Evolutionary conservation across 2,888 invertebrate genomes (phyloP).

Genomic region (Kuschelorhynchus macadamiae): DNA sequence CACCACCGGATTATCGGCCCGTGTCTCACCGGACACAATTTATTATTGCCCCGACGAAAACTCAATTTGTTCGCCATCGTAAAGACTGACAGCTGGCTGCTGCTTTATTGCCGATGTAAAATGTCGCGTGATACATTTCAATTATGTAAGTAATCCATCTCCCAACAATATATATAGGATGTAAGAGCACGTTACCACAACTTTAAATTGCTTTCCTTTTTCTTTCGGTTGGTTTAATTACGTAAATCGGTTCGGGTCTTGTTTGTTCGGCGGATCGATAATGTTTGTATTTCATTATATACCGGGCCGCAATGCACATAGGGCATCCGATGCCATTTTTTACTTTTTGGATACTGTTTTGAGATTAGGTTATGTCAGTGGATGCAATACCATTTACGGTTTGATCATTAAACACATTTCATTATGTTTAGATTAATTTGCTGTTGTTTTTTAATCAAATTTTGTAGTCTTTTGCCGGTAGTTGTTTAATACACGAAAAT

Average conservation of each 20-base stretch:
- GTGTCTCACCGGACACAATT: constrained; percentile 55
- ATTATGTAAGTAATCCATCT: constrained; percentile 49
- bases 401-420: too few species aligned
- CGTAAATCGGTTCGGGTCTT: too few species aligned
- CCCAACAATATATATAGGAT: constrained; percentile 30
- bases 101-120: constrained; percentile 54
- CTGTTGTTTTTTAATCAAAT: too few species aligned
- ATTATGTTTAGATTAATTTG: too few species aligned
- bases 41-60: constrained; percentile 62
- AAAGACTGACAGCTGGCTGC: constrained; percentile 53
- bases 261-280: neutral
- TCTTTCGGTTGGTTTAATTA: neutral
- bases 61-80: constrained; percentile 61
- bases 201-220: constrained; percentile 18
- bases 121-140: constrained; percentile 52
- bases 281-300: neutral
- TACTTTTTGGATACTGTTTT: neutral
- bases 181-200: constrained; percentile 37
- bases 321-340: too few species aligned
- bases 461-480: too few species aligned
- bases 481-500: too few species aligned
- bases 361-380: too few species aligned
- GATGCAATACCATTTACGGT: too few species aligned
- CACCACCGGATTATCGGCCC: constrained; percentile 48
- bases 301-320: too few species aligned